Evolutionary conservation across 1,140 invertebrate genomes (phyloP), one percentile per base, ranked within the genome.

Genomic region (Macrobrachium nipponense): DNA sequence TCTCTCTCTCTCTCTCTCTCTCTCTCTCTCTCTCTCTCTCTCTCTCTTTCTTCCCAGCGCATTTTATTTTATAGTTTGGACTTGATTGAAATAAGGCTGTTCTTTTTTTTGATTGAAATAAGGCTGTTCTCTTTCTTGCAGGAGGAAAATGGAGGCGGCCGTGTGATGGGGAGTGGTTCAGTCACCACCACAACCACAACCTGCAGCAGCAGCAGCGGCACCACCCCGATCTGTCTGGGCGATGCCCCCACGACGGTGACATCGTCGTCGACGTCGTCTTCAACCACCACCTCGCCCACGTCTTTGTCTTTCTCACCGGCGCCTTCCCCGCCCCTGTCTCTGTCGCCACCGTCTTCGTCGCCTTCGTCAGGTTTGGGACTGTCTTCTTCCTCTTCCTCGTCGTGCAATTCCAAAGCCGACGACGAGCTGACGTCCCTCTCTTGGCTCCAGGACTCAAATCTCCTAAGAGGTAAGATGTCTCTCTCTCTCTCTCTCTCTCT

Each of bases 381-480:
- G 58, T 20, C 51, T 60, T 64, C 73, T 51, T 58, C 79, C 14
- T 58, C 18, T 0, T 14, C 60, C 27, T n/a, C 73, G n/a, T 23
- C 60, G n/a, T n/a, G 60, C 70, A 18, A 51, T 8, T 62, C 76
- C 10, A 23, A n/a, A 15, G 14, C 68, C 15, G 96, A 97, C 90
- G 96, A 97, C 89, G 97, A 98, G 90, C 92, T 98, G 51, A 97
- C 96, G 3, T 95, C 95, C 84, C 92, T 98, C 1, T 94, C 95
- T 75, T 98, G 97, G 97, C 92, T 98, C 14, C 97, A 97, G 90
- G 96, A 98, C 91, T 95, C 94, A 89, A 97, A 98, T 92, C 91
- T 98, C 88, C 93, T 98, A 14, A 97, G 97, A 93, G 95, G 95
- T 93, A 90, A 83, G 86, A 11, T 43, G 0, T 75, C 23, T 43